Base-by-base conservation (phyloP, 92 coral and sea anemone species). In the Zoanthus solanderi region DNA sequence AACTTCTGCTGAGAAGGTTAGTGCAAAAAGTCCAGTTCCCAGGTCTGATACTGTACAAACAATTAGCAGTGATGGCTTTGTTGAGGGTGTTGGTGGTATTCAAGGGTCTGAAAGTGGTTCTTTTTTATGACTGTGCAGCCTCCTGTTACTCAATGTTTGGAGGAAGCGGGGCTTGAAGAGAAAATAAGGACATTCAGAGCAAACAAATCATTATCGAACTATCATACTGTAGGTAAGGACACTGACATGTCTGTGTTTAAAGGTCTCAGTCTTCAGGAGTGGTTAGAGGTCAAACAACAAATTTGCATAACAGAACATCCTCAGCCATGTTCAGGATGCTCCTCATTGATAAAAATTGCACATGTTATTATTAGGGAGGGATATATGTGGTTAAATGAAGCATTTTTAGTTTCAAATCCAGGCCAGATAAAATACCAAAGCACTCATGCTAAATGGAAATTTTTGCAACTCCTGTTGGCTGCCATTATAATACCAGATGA, bases 321-420 rank as follows among this genome's bases (percentile, higher is more conserved):
- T 54, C 90, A 87, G 44, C 90, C 78, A 65, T 87, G 90, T 71
- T 61, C 72, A 65, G 44, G 30, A 13, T 87, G 90, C 71, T 60
- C 77, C 45, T 42, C 85, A 2, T 78, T 87, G 77, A 76, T 87
- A 67, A 77, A 60, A 76, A 46, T 63, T 76, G 90, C 45, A 57
- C 42, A 63, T 46, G 76, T 32, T n/a, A 78, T 87, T 78, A 78
- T 28, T 65, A 46, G 34, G 44, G 76, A 76, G 13, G 78, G 90
- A 45, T 87, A 87, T 66, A 87, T 87, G 63, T 0, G 85, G 53
- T 66, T 87, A 31, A 87, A 87, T 77, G 57, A 87, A 76, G 90
- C 90, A 81, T 63, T 87, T 66, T 75, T 84, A 34, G 75, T 87
- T 75, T 52, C 89, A 54, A 87, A 76, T 76, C 89, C 89, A n/a